A percentile compares a stretch with the other conserved stretches of the same genome.
Evolutionary conservation across 2,888 invertebrate genomes (phyloP).

Genomic region (Smittia sp.): DNA sequence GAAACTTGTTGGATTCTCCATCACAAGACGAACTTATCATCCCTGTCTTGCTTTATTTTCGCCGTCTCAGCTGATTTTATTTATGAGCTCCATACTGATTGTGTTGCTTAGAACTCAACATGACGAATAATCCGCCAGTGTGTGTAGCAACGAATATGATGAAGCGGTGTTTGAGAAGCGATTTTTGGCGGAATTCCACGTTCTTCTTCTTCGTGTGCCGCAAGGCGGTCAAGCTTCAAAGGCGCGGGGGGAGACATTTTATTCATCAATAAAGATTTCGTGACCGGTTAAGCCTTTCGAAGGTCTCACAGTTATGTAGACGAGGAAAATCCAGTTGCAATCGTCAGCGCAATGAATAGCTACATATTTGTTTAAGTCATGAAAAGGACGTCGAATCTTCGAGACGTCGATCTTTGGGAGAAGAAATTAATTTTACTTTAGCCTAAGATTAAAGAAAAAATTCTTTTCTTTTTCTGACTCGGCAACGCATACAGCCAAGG

Average conservation of each 20-base stretch:
- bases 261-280: slow-evolving; percentile 7
- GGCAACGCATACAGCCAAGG: slow-evolving; percentile 15
- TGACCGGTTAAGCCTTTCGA: background rate
- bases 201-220: background rate
- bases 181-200: slow-evolving; percentile 6
- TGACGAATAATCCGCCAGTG: background rate
- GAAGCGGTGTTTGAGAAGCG: background rate
- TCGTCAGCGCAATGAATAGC: slow-evolving; percentile 20
- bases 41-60: slow-evolving; percentile 4
- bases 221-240: background rate
- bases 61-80: slow-evolving; percentile 35
- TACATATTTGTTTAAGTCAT: background rate
- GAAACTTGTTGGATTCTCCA: slow-evolving; percentile 29
- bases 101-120: background rate
- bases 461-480: slow-evolving; percentile 10
- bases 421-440: background rate
- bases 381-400: background rate
- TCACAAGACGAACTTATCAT: background rate
- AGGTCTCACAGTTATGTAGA: background rate
- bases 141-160: background rate
- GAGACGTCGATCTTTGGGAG: background rate
- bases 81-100: background rate
- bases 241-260: background rate
- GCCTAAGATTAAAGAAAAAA: background rate
- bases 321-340: slow-evolving; percentile 27